A percentile compares a stretch with the other conserved stretches of the same genome.
These are phyloP conservation scores for Polypedilum vanderplanki DNA, from an alignment of 1,140 invertebrate species.

Conservation along the genomic window DNA sequence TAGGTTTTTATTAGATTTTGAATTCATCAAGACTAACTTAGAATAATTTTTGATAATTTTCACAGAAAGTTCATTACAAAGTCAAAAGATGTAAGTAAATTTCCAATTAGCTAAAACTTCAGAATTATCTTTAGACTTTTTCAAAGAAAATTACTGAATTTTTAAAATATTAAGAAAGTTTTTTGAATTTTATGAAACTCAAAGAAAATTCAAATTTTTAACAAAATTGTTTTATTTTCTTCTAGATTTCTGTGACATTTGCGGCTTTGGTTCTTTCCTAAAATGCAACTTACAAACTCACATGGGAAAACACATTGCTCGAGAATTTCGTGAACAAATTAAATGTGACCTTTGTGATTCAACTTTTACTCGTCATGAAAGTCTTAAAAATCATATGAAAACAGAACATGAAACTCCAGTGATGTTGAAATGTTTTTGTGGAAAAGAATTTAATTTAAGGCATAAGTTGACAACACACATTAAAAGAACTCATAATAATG, in stretches of 20 bases:
- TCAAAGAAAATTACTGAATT: no score
- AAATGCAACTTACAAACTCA: background rate
- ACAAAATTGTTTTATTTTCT: background rate
- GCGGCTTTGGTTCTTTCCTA: background rate
- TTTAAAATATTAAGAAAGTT: no score
- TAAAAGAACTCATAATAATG: constrained; percentile 10
- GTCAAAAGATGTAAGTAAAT: background rate
- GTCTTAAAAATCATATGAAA: background rate
- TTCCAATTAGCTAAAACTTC: background rate
- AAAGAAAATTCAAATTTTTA: no score
- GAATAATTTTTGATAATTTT: background rate
- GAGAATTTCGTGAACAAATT: background rate
- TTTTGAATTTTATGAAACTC: no score
- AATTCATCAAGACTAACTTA: no score
- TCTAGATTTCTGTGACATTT: background rate
- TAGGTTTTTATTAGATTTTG: background rate
- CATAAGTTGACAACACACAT: background rate
- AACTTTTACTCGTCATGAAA: background rate
- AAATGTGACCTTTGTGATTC: background rate
- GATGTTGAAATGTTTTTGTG: constrained; percentile 17
- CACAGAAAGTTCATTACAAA: constrained; percentile 11
- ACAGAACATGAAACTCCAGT: background rate
- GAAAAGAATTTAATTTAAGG: constrained; percentile 21
- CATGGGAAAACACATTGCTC: background rate
- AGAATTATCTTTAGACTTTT: no score